Percentiles rank a stretch among this genome's conserved stretches.
Conservation (phyloP, 2,888 invertebrate species). For the Hyalella azteca region DNA sequence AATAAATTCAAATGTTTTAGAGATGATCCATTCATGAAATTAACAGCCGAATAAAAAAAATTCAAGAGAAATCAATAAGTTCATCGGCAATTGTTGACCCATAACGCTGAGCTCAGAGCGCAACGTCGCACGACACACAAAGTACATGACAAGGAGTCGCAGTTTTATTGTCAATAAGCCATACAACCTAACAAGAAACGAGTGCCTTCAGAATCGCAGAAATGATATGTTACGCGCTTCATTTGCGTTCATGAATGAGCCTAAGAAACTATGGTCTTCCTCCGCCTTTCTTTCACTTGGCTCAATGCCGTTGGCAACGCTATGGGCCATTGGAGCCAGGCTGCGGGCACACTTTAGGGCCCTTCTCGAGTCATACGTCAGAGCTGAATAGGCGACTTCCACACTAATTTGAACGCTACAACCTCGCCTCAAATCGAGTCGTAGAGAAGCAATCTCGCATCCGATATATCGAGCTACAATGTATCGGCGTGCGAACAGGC, state of each 20-base stretch:
- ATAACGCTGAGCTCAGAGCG: too few species aligned
- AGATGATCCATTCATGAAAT: too few species aligned
- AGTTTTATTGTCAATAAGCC: background rate
- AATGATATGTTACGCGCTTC: slow-evolving; percentile 1
- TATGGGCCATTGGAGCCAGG: slow-evolving; percentile 15
- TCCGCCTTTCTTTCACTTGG: background rate
- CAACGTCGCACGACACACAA: too few species aligned
- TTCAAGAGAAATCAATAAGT: too few species aligned
- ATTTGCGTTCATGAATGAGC: background rate
- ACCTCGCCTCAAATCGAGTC: slow-evolving; percentile 16
- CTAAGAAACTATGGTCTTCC: background rate
- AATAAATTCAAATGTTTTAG: too few species aligned
- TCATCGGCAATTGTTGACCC: too few species aligned
- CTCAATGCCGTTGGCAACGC: slow-evolving; percentile 3
- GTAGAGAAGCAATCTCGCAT: slow-evolving; percentile 35
- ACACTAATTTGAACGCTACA: slow-evolving; percentile 12
- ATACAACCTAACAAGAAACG: background rate
- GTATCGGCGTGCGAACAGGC: slow-evolving; percentile 25
- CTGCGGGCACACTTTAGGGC: background rate
- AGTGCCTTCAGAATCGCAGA: background rate
- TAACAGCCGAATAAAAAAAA: too few species aligned
- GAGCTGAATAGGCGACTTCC: slow-evolving; percentile 28
- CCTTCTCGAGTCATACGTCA: background rate
- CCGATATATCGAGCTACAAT: slow-evolving; percentile 23
- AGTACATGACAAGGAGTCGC: too few species aligned